phyloP scores from a whole-genome alignment of 2,113 vertebrate species.

The Ammodytes marinus region DNA sequence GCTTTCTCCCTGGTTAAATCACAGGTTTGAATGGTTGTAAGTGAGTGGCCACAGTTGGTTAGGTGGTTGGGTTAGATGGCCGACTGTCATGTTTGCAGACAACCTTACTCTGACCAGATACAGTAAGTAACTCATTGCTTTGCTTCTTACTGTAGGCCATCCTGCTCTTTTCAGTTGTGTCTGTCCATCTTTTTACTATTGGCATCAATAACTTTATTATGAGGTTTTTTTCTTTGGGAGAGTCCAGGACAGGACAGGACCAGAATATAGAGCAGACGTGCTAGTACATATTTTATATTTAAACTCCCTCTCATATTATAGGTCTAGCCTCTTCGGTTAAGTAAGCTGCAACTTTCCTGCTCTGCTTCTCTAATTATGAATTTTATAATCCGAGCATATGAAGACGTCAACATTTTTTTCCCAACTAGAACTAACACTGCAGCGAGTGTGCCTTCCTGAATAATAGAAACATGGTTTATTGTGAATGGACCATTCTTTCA shows the following conservation, averaged over 20 bases:
- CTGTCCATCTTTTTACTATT: conserved; percentile 68
- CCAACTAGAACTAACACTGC: conserved; percentile 11
- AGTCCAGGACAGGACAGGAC: conserved; percentile 57
- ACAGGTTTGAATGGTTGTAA: conserved; percentile 51
- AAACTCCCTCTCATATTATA: conserved; percentile 59
- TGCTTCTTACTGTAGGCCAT: conserved; percentile 4
- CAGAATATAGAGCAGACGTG: conserved; percentile 57
- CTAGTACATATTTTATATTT: conserved; percentile 63
- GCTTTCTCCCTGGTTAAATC: conserved; percentile 42
- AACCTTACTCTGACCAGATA: conserved; percentile 16
- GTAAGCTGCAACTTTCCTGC: conserved; percentile 46
- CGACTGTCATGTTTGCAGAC: conserved; percentile 33
- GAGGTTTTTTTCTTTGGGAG: conserved; percentile 71
- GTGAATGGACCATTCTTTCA: conserved; percentile 50
- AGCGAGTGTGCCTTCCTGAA: conserved; percentile 38
- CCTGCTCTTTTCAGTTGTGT: conserved; percentile 51
- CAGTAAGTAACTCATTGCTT: conserved; percentile 38
- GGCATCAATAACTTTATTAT: conserved; percentile 75
- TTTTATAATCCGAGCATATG: conserved; percentile 67
- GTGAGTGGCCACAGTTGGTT: conserved; percentile 33
- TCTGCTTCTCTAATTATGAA: conserved; percentile 40
- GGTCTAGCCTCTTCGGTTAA: conserved; percentile 47
- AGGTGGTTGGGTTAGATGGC: conserved; percentile 44
- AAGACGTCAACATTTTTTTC: conserved; percentile 45
- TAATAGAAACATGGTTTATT: conserved; percentile 50